Conservation (phyloP, 2,888 invertebrate species). For the Andrena bucephala region DNA sequence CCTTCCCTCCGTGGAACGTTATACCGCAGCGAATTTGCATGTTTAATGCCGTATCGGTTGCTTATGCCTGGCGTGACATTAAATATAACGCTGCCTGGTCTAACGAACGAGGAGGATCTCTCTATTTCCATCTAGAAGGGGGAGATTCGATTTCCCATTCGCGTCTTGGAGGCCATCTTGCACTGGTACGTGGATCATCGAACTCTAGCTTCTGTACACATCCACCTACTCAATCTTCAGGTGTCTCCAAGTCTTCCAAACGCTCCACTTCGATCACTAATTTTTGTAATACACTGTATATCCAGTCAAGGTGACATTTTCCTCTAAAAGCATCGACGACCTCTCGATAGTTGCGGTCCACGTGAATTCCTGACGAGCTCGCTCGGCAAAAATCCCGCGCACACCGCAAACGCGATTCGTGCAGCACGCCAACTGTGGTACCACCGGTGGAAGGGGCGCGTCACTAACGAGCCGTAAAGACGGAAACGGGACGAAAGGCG, state of each 20-base stretch:
- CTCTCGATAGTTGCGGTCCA: neutral
- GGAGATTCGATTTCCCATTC: constrained; percentile 15
- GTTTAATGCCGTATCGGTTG: constrained; percentile 78
- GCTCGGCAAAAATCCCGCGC: constrained; percentile 1
- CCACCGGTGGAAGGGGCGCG: constrained; percentile 30
- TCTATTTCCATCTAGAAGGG: constrained; percentile 15
- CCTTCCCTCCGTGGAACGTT: constrained; percentile 74
- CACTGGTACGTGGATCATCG: constrained; percentile 34
- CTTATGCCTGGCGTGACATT: constrained; percentile 72
- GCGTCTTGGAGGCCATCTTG: neutral
- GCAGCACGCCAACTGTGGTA: constrained; percentile 33
- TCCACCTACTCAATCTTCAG: neutral
- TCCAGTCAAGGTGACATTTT: neutral
- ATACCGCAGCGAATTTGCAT: constrained; percentile 79
- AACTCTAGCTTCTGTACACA: neutral
- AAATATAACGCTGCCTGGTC: constrained; percentile 63
- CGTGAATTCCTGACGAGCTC: neutral
- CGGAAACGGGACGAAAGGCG: constrained; percentile 53
- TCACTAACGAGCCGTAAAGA: constrained; percentile 74
- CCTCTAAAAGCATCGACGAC: neutral
- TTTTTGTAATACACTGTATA: too few species aligned
- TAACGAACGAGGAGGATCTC: constrained; percentile 45
- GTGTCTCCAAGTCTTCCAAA: too few species aligned
- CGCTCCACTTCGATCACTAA: too few species aligned
- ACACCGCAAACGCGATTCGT: constrained; percentile 1